Evolutionary conservation across 23 tunicate species (phyloP), one percentile per base, ranked within the genome.

Genomic region (Trididemnum miniatum): DNA sequence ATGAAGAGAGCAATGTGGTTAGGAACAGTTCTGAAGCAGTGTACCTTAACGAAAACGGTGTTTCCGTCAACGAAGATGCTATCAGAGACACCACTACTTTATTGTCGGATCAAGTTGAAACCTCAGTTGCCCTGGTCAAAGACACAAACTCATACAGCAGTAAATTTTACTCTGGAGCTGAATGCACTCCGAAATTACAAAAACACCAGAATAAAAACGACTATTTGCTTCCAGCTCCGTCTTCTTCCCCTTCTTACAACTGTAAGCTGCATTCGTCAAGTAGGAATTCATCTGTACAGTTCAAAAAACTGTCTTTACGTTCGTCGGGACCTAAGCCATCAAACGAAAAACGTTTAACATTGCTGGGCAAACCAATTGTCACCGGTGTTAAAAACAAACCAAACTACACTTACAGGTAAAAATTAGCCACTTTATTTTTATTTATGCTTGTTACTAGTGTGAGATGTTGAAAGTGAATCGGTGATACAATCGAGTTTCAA

Each of bases 321-420:
- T 4, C 22, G n/a, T 2, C 75, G 3, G 9, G 4, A 32, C 2
- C 75, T 5, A 67, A 32, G 4, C 20, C 75, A 3, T 32, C 38
- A 12, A 67, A 32, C 38, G 38, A 67, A 67, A 67, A 67, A 67
- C 76, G 76, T 0, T 25, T 83, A 7, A 83, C 78, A 22, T 33
- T 83, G 28, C 66, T 83, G 28, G 87, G 87, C 9, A 83, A 83
- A 60, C 87, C 81, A 1, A 57, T 83, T 1, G 12, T 1, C 1
- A 23, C 49, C 1, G 59, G 44, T 1, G n/a, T 31, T 33, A 80
- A 80, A 80, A 20, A 34, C 74, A 80, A 80, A 28, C 73, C 32
- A 28, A 80, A 80, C 50, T 15, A 32, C n/a, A 18, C 73, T 5
- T 28, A 80, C 84, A 80, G 84, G 84, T 80, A 64, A 7, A 2